Evolutionary conservation across 2,888 invertebrate genomes (phyloP).

Genomic region (Drosophila neutralis): DNA sequence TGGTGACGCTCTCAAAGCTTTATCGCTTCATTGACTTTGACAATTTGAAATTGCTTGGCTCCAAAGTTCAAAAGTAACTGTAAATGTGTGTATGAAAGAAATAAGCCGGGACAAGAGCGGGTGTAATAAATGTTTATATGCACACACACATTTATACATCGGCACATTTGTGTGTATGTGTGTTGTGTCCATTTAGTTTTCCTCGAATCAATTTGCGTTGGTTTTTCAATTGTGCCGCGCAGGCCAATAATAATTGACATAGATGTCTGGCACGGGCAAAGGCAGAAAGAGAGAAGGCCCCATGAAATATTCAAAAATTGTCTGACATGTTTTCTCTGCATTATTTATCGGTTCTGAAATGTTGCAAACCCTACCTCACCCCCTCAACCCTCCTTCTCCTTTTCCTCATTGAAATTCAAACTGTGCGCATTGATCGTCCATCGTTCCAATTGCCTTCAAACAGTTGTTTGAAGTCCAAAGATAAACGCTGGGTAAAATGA

Average conservation of each 20-base stretch:
- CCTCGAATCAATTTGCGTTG: conserved; percentile 75
- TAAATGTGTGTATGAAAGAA: conserved; percentile 21
- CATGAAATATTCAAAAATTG: conserved; percentile 62
- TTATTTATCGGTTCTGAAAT: conserved; percentile 57
- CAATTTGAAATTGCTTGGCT: conserved; percentile 60
- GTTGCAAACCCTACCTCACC: not conserved
- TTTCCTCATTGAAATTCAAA: conserved; percentile 20
- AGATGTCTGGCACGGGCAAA: conserved; percentile 54
- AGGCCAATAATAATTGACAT: conserved; percentile 76
- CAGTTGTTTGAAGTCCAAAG: conserved; percentile 27
- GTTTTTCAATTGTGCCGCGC: conserved; percentile 67
- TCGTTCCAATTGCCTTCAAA: conserved; percentile 29
- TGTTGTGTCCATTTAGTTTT: conserved; percentile 64
- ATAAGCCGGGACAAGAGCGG: conserved; percentile 4
- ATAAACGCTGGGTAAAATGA: conserved; percentile 66
- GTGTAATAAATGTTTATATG: conserved; percentile 37
- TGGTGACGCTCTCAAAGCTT: conserved; percentile 34
- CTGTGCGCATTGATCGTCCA: conserved; percentile 18
- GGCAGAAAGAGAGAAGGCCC: conserved; percentile 51
- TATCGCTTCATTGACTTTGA: conserved; percentile 63
- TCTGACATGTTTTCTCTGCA: conserved; percentile 60
- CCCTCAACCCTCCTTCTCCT: not conserved
- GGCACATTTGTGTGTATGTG: conserved; percentile 7
- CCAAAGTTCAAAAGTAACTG: conserved; percentile 63
- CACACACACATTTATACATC: not conserved